Evolutionary conservation across 2,113 vertebrate species (phyloP).

Genomic region (Verasper variegatus): DNA sequence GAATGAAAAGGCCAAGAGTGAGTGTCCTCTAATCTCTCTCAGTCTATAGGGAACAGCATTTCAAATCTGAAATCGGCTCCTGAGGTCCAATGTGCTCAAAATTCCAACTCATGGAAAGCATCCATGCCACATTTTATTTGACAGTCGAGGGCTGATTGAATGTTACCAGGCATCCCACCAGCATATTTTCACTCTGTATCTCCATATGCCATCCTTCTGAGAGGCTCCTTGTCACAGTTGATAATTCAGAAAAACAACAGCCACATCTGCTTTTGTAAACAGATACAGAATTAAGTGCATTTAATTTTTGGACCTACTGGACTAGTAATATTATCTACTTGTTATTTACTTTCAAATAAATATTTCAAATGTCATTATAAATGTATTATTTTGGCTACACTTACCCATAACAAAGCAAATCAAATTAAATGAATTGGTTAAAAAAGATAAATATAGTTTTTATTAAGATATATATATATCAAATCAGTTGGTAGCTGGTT

Average conservation of each 20-base stretch:
- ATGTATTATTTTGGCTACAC: background rate
- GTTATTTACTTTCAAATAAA: too few relatives aligned
- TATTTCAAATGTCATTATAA: background rate
- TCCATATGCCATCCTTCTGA: background rate
- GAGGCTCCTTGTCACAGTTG: background rate
- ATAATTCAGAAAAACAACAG: background rate
- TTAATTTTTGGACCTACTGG: background rate
- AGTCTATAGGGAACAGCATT: background rate
- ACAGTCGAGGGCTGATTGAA: background rate
- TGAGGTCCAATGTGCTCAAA: background rate
- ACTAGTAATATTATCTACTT: too few relatives aligned
- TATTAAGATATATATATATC: too few relatives aligned
- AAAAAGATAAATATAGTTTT: background rate
- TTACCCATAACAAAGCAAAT: background rate
- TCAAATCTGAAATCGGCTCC: background rate
- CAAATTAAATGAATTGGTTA: background rate
- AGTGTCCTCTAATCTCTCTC: conserved; percentile 72
- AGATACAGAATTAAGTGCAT: background rate
- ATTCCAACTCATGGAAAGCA: background rate
- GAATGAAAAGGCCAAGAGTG: conserved; percentile 98
- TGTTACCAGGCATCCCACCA: background rate
- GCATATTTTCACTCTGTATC: background rate
- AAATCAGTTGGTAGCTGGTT: background rate
- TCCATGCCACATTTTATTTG: background rate
- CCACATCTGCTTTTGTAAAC: background rate